Evolutionary conservation across 2,797 vertebrate genomes (phyloP).

Genomic region (Xenentodon cancila): DNA sequence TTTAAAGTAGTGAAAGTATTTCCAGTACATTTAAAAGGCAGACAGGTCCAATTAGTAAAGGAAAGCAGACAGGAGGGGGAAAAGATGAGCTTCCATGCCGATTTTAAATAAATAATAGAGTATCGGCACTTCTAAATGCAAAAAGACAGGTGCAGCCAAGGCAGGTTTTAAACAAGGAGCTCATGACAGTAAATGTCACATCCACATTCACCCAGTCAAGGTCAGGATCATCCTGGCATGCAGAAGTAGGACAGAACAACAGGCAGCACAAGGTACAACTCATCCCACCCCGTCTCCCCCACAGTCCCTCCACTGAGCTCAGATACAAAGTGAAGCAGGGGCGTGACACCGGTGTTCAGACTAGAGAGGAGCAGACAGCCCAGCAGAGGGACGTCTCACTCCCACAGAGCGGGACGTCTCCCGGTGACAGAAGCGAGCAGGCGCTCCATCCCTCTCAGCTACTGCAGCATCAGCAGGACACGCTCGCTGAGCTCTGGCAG

Average conservation of each 20-base stretch:
- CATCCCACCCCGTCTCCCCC: slow-evolving; percentile 9
- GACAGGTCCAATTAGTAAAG: slow-evolving; percentile 18
- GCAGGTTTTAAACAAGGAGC: slow-evolving; percentile 35
- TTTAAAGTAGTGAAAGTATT: slow-evolving; percentile 21
- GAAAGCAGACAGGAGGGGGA: neutral
- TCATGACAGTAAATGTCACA: slow-evolving; percentile 39
- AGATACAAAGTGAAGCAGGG: slow-evolving; percentile 37
- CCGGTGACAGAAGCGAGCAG: slow-evolving; percentile 39
- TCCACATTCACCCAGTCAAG: slow-evolving; percentile 37
- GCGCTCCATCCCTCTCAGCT: slow-evolving; percentile 15
- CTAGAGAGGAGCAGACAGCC: slow-evolving; percentile 59
- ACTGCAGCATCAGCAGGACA: slow-evolving; percentile 43
- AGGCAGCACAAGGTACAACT: slow-evolving; percentile 49
- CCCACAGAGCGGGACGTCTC: slow-evolving; percentile 52
- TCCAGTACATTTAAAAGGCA: slow-evolving; percentile 35
- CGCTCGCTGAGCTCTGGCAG: slow-evolving; percentile 29
- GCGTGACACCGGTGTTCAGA: slow-evolving; percentile 45
- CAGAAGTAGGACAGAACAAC: slow-evolving; percentile 53
- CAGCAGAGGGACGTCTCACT: slow-evolving; percentile 43
- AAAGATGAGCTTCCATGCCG: slow-evolving; percentile 8
- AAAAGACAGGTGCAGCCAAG: slow-evolving; percentile 23
- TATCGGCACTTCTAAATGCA: slow-evolving; percentile 20
- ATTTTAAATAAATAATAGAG: slow-evolving; percentile 46
- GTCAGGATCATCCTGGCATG: slow-evolving; percentile 62
- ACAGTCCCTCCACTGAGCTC: slow-evolving; percentile 21